Evolutionary conservation across 1,140 invertebrate species (phyloP).

Genomic region (Drosophila arawakana): DNA sequence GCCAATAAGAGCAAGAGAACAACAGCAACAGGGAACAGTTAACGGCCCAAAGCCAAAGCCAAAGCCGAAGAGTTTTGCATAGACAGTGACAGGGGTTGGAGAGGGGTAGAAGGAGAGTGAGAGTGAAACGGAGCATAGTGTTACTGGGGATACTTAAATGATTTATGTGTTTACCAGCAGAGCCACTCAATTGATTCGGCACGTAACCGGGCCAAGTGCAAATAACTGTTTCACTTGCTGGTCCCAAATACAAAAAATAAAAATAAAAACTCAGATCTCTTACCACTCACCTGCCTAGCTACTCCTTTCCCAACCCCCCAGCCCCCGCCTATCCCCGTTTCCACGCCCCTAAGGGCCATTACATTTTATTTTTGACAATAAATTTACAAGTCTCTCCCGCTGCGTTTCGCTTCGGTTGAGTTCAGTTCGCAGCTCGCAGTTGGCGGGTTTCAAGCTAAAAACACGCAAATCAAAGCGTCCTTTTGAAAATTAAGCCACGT

Average conservation of each 20-base stretch:
- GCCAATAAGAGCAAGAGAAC: slow-evolving; percentile 13
- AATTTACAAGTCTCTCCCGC: slow-evolving; percentile 56
- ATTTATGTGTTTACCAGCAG: slow-evolving; percentile 63
- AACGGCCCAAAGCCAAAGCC: slow-evolving; percentile 27
- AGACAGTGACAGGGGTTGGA: not conserved
- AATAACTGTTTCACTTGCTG: slow-evolving; percentile 75
- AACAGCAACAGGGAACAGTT: slow-evolving; percentile 35
- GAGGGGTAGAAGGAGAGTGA: too few relatives aligned
- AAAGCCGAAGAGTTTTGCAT: slow-evolving; percentile 53
- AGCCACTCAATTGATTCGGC: slow-evolving; percentile 74
- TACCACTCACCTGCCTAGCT: not conserved
- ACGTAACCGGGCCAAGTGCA: slow-evolving; percentile 77
- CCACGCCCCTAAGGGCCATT: slow-evolving; percentile 50
- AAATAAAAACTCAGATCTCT: too few relatives aligned
- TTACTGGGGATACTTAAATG: slow-evolving; percentile 56
- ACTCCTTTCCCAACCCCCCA: not conserved
- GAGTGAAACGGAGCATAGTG: not conserved
- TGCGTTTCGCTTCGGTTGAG: slow-evolving; percentile 25
- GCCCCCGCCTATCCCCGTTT: not conserved
- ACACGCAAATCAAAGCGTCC: slow-evolving; percentile 68
- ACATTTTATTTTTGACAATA: slow-evolving; percentile 79
- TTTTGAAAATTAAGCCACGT: slow-evolving; percentile 66
- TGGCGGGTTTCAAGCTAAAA: slow-evolving; percentile 3
- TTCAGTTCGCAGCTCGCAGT: slow-evolving; percentile 17
- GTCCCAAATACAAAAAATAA: not conserved